Evolutionary conservation across 2,113 vertebrate species (phyloP), one percentile per base, ranked within the genome.

Genomic region (Sturnira hondurensis): DNA sequence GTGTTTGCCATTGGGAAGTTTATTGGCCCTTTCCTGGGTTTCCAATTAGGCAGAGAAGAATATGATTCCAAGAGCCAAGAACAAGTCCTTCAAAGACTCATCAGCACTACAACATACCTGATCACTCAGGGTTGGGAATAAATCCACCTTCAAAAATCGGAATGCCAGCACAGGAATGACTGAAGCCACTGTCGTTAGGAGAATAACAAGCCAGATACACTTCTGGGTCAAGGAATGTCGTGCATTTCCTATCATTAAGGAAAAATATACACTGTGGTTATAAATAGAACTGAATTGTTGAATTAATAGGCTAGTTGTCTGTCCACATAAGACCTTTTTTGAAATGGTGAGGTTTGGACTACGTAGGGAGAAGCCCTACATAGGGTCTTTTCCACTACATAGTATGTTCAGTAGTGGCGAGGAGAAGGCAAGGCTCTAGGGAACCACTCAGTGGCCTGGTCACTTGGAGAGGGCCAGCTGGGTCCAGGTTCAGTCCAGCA

Each of bases 141-240:
- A 98, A 86, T 98, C 86, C 38, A 98, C 95, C 97, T 97, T 99
- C 95, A 99, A 94, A 96, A 99, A 98, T 81, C 98, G 96, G 91
- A 99, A 67, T 0, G 93, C 97, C 93, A 99, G 93, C 45, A 99
- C 98, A 0, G 99, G 99, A 95, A 99, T 93, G 54, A 99, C 97
- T 41, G 99, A 99, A 91, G 98, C 97, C 83, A 99, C 98, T 7
- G 98, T 98, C 52, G 98, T 99, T 91, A 99, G 98, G 89, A 99
- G 96, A 96, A 99, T 98, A 71, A 99, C 98, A 87, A 99, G 94
- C 99, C 99, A 99, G 94, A 99, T 98, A 20, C 90, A 98, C 90
- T 97, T 98, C 98, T 99, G 98, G 68, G 97, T 95, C 68, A 99
- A 97, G 82, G 98, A 98, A 98, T 98, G 98, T 10, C 95, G 95